These are phyloP conservation scores for Neuroscelio doddi DNA, from an alignment of 2,888 invertebrate species.

Conservation along the genomic window DNA sequence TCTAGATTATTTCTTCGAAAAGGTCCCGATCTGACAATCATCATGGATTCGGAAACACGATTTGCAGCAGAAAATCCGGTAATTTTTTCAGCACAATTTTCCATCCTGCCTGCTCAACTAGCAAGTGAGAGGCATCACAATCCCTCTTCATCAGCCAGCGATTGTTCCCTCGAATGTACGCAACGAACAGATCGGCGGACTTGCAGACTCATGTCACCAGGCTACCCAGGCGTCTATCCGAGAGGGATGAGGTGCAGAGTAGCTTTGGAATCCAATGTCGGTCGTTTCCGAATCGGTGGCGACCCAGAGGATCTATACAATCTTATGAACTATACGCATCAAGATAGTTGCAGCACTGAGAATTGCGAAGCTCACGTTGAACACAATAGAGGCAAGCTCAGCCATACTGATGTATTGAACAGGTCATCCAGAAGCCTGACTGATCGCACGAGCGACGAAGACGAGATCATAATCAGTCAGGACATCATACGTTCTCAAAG, in stretches of 20 bases:
- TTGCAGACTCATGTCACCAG: conserved; percentile 58
- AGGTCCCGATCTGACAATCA: conserved; percentile 60
- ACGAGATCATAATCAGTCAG: conserved; percentile 57
- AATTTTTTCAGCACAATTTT: conserved; percentile 63
- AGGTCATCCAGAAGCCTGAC: conserved; percentile 29
- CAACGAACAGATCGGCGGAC: conserved; percentile 58
- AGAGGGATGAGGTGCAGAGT: conserved; percentile 59
- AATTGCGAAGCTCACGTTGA: conserved; percentile 55
- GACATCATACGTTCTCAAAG: conserved; percentile 39
- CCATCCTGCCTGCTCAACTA: conserved; percentile 55
- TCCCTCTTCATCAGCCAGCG: conserved; percentile 46
- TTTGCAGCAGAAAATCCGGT: conserved; percentile 63
- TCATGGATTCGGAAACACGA: conserved; percentile 58
- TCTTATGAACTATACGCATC: conserved; percentile 63
- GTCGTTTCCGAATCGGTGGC: conserved; percentile 63
- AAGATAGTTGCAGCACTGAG: conserved; percentile 59
- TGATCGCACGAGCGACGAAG: conserved; percentile 54
- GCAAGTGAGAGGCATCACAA: conserved; percentile 58
- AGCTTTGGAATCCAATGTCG: conserved; percentile 56
- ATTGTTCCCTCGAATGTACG: conserved; percentile 60
- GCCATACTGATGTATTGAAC: conserved; percentile 5
- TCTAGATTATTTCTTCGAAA: conserved; percentile 57
- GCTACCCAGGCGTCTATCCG: conserved; percentile 62
- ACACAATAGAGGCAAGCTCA: conserved; percentile 13
- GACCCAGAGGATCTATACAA: conserved; percentile 57